Evolutionary conservation across 2,888 invertebrate genomes (phyloP).

Genomic region (Phragmatobia fuliginosa): DNA sequence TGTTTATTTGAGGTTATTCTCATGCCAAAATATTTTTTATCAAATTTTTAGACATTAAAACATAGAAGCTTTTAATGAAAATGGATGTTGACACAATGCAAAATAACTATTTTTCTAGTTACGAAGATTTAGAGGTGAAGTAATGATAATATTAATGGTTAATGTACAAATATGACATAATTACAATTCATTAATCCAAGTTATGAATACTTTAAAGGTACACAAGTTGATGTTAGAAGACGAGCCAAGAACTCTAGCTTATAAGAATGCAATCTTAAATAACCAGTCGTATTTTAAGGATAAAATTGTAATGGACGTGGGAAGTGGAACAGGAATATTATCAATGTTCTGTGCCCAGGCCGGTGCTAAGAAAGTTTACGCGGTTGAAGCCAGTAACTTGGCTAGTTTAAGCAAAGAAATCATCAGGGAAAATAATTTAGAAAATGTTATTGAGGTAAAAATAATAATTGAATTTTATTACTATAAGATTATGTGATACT

Average conservation of each 20-base stretch:
- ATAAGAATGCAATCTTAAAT: constrained; percentile 91
- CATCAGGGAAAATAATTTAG: constrained; percentile 90
- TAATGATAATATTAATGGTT: constrained; percentile 38
- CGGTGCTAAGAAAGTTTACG: constrained; percentile 95
- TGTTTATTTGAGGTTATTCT: neutral
- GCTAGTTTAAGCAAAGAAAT: constrained; percentile 89
- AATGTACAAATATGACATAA: neutral
- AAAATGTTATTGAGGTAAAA: constrained; percentile 88
- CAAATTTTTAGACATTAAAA: neutral
- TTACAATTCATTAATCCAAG: neutral
- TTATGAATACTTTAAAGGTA: constrained; percentile 82
- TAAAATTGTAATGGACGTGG: constrained; percentile 94
- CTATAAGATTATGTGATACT: neutral
- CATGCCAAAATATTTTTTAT: neutral
- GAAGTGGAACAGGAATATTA: constrained; percentile 95
- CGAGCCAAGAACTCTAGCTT: constrained; percentile 91
- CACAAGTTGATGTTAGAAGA: constrained; percentile 94
- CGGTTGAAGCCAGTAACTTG: constrained; percentile 93
- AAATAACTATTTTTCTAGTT: constrained; percentile 89
- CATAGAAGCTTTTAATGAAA: neutral
- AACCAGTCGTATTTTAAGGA: constrained; percentile 89
- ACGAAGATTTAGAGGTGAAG: constrained; percentile 91
- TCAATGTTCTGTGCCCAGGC: constrained; percentile 96
- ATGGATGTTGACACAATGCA: constrained; percentile 56
- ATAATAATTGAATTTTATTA: neutral